Evolutionary conservation across 2,797 vertebrate genomes (phyloP).

Genomic region (Delichon dasypus): DNA sequence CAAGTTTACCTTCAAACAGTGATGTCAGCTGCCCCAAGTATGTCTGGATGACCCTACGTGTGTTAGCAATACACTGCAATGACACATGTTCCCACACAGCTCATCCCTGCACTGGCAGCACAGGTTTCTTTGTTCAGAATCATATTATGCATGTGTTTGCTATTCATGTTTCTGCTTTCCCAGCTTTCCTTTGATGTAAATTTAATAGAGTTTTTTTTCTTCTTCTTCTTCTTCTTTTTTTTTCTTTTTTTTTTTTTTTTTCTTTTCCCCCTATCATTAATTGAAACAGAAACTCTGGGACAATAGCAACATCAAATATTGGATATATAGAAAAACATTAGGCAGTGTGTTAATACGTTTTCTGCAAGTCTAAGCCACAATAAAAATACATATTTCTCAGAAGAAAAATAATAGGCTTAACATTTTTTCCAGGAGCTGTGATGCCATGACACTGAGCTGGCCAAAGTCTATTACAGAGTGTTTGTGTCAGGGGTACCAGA

Average conservation of each 20-base stretch:
- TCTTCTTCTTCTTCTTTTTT: not conserved
- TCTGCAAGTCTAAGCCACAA: not conserved
- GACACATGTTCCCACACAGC: not conserved
- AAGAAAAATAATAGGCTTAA: not conserved
- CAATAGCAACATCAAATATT: not conserved
- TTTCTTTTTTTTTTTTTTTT: not conserved
- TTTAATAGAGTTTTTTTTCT: not conserved
- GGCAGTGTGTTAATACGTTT: not conserved
- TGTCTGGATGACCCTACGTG: not conserved
- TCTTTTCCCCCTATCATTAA: not conserved
- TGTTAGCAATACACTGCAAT: slow-evolving; percentile 17
- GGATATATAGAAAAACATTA: not conserved
- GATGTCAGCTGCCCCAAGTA: not conserved
- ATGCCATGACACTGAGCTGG: not conserved
- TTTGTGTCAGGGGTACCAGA: not conserved
- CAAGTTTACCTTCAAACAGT: not conserved
- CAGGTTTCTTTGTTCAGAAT: slow-evolving; percentile 49
- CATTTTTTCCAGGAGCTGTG: not conserved
- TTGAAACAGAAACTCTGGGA: slow-evolving; percentile 36
- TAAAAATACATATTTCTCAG: not conserved
- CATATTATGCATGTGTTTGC: slow-evolving; percentile 23
- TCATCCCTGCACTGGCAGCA: not conserved
- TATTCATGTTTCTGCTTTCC: slow-evolving; percentile 25
- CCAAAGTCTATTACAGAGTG: not conserved
- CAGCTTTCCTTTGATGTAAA: slow-evolving; percentile 44